Conservation (phyloP, 2,113 vertebrate genomes). For the Notarius quadriscutis region DNA sequence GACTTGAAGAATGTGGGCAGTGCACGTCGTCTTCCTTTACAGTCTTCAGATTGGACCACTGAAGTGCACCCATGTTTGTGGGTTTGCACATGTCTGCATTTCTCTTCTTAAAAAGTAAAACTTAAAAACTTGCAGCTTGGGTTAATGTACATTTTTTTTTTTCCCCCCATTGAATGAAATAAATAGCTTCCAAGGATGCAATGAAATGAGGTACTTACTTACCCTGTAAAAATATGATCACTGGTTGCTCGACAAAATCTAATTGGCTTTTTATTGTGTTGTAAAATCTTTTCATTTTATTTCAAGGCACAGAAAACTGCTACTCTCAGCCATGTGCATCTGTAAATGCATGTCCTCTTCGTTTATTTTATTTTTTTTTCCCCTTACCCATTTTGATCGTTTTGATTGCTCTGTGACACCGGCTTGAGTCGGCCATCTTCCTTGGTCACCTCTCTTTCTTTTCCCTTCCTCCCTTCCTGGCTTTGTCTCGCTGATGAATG, state of each 20-base stretch:
- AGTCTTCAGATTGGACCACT: neutral
- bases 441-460: neutral
- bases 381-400: neutral
- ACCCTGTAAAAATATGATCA: neutral
- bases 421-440: slow-evolving; percentile 10
- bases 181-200: neutral
- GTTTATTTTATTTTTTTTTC: neutral
- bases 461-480: slow-evolving; percentile 47
- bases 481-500: slow-evolving; percentile 57
- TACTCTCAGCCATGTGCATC: neutral
- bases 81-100: neutral
- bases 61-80: neutral
- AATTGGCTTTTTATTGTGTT: neutral
- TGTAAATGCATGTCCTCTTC: neutral
- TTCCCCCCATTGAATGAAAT: neutral
- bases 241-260: neutral
- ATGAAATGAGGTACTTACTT: neutral
- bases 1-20: slow-evolving; percentile 23
- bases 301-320: neutral
- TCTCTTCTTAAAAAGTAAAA: neutral
- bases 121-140: neutral
- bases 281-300: neutral
- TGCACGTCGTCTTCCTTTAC: neutral
- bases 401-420: neutral
- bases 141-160: neutral